Evolutionary conservation across 2,888 invertebrate species (phyloP).

Genomic region (Hoplodrina ambigua): DNA sequence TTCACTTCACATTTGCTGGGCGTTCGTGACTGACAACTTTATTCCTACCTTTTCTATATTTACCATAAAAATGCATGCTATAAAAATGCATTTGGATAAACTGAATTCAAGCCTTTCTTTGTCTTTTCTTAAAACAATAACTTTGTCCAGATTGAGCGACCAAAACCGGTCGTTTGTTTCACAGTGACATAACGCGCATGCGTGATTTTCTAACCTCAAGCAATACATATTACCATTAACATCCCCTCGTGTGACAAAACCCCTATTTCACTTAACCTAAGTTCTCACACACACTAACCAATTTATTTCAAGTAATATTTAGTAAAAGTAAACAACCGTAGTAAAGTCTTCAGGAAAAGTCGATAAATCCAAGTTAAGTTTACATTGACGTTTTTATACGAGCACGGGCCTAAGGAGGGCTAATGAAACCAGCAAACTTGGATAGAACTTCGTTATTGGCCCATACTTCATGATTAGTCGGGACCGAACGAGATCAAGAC

Average conservation of each 20-base stretch:
- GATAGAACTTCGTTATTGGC: constrained; percentile 72
- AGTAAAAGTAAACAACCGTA: constrained; percentile 43
- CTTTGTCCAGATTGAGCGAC: not conserved
- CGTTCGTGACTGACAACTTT: too few species aligned
- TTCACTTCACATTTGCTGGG: too few species aligned
- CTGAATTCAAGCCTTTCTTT: not conserved
- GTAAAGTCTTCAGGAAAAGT: constrained; percentile 51
- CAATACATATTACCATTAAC: constrained; percentile 13
- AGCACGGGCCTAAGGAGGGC: constrained; percentile 61
- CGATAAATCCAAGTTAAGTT: constrained; percentile 73
- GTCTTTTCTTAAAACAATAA: not conserved
- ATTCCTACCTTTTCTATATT: too few species aligned
- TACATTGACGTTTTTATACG: constrained; percentile 75
- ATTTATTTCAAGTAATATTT: constrained; percentile 52
- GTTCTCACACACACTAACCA: constrained; percentile 16
- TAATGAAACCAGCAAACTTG: constrained; percentile 70
- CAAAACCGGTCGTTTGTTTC: not conserved
- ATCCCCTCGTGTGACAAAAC: constrained; percentile 1
- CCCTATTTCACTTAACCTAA: constrained; percentile 35
- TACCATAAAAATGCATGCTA: too few species aligned
- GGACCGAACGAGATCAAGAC: constrained; percentile 68
- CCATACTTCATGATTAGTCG: constrained; percentile 76
- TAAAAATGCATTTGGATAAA: not conserved
- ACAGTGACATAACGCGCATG: not conserved
- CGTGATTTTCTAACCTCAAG: constrained; percentile 2